Evolutionary conservation across 2,113 vertebrate genomes (phyloP), one percentile per base, ranked within the genome.

Genomic region (Synodontis membranacea): DNA sequence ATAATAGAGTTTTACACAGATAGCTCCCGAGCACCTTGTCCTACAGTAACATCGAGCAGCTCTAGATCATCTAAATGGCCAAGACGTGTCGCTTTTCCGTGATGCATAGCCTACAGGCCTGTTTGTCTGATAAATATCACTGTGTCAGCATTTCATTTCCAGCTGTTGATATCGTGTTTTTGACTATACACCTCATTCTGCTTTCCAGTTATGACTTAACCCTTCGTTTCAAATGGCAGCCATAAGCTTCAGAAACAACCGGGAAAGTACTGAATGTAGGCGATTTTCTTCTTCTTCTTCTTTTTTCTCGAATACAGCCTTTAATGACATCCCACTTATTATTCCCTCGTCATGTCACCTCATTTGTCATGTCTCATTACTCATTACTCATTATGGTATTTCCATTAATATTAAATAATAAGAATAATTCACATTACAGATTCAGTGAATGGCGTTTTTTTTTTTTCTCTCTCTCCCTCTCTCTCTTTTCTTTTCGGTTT

Each of bases 151-250:
- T 87, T 87, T 39, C 66, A 44, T 54, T 23, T 68, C 84, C 82
- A 85, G 84, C 88, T 84, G 80, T 76, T 79, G 74, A 84, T 70
- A 80, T 89, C 75, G 70, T 68, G 68, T 70, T 37, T 46, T 74
- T 75, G 54, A 91, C 72, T 74, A 56, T 62, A 87, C 76, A 82
- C 85, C 91, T 93, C 87, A 91, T 93, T 92, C 91, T 91, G 88
- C 88, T 4, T 82, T 86, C 37, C 86, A 86, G 92, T 92, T 94
- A 93, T 82, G 90, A 89, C 86, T 86, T 84, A 85, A 89, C 83
- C 68, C 87, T 78, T 82, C 23, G 11, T 76, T 80, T 87, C 44
- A 85, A 34, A 83, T 56, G 31, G n/a, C 74, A 50, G 56, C 39
- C 12, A 34, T 62, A 50, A 74, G 82, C 86, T 85, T 85, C 50